These are phyloP conservation scores for Sesamia inferens DNA, from an alignment of 2,888 invertebrate genomes.

Conservation along the genomic window DNA sequence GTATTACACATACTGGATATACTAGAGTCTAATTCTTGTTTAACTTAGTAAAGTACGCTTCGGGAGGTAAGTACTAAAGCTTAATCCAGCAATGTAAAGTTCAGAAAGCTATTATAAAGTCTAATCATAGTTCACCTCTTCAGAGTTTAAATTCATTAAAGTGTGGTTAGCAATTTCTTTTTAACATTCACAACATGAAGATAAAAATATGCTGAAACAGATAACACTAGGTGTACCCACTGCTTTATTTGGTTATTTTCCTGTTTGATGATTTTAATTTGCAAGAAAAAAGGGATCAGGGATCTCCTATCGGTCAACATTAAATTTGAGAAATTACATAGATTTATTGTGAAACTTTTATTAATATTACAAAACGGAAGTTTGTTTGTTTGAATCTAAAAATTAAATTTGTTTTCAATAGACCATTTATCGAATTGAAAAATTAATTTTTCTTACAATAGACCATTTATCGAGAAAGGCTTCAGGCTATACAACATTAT, in stretches of 20 bases:
- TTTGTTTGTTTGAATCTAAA: no score
- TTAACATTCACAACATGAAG: conserved; percentile 3
- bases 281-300: background rate
- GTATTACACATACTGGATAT: background rate
- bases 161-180: conserved; percentile 13
- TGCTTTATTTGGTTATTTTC: background rate
- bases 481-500: no score
- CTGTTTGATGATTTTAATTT: background rate
- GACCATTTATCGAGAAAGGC: no score
- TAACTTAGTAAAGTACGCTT: background rate
- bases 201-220: conserved; percentile 1
- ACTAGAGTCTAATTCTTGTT: background rate
- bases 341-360: background rate
- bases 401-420: no score
- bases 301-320: background rate
- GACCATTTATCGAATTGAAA: no score
- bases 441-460: no score
- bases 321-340: background rate
- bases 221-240: background rate
- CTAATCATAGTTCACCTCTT: conserved; percentile 50
- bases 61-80: conserved; percentile 16
- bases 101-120: conserved; percentile 61
- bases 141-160: conserved; percentile 34
- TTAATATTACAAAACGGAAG: no score
- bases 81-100: conserved; percentile 59